phyloP scores from a whole-genome alignment of 2,888 invertebrate genomes.

The Dryadula phaetusa region DNA sequence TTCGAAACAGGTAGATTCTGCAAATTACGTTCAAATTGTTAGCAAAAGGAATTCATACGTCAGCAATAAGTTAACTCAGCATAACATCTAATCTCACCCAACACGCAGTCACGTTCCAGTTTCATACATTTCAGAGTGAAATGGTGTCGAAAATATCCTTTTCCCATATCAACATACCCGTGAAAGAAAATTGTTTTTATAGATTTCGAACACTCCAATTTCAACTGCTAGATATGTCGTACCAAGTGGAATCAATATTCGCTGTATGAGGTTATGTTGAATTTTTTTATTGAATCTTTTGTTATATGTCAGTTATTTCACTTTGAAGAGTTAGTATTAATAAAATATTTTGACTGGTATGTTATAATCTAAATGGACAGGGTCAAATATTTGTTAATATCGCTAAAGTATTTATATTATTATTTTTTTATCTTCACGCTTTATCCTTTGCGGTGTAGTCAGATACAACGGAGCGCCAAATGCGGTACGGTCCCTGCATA shows the following conservation, averaged over 20 bases:
- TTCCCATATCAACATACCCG: constrained; percentile 70
- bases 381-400: no score
- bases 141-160: constrained; percentile 66
- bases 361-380: no score
- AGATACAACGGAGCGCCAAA: no score
- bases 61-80: constrained; percentile 39
- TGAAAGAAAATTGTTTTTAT: constrained; percentile 79
- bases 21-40: constrained; percentile 28
- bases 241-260: constrained; percentile 65
- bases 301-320: constrained; percentile 1
- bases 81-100: constrained; percentile 61
- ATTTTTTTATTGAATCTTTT: constrained; percentile 11
- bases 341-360: no score
- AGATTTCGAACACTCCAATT: constrained; percentile 76
- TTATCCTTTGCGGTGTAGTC: no score
- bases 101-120: constrained; percentile 70
- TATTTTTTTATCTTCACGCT: no score
- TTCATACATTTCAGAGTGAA: constrained; percentile 66
- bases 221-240: constrained; percentile 58
- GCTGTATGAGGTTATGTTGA: neutral
- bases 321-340: neutral
- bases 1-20: constrained; percentile 17
- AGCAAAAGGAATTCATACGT: constrained; percentile 29
- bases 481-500: no score
- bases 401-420: no score